Conservation (phyloP, 92 coral and sea anemone species). For the Bergia puertoricense region DNA sequence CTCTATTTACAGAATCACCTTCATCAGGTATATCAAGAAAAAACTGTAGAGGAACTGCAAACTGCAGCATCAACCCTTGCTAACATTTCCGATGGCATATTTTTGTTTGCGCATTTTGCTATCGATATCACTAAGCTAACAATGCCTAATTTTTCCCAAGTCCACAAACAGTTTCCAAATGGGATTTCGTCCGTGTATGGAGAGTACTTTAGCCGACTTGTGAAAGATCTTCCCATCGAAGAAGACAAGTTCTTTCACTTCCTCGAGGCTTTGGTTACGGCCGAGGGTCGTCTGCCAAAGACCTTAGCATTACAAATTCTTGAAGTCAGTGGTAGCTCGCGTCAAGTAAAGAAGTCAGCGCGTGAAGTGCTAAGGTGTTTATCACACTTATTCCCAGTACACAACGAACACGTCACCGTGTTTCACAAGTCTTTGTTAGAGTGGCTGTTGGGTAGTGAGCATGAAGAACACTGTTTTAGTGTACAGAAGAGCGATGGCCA, state of each 20-base stretch:
- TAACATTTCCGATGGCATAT: conserved; percentile 33
- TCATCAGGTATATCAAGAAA: conserved; percentile 15
- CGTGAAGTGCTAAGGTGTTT: conserved; percentile 30
- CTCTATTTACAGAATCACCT: conserved; percentile 7
- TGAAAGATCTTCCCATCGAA: conserved; percentile 18
- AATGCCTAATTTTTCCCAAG: conserved; percentile 8
- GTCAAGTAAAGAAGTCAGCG: conserved; percentile 14
- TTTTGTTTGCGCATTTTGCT: conserved; percentile 39
- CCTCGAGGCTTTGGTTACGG: conserved; percentile 34
- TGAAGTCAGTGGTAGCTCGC: conserved; percentile 26
- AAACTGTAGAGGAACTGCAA: conserved; percentile 9
- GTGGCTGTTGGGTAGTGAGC: conserved; percentile 35
- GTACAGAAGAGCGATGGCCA: conserved; percentile 16
- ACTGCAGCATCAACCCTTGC: conserved; percentile 26
- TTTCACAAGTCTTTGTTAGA: conserved; percentile 49
- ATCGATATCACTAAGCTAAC: background rate
- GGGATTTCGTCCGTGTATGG: conserved; percentile 43
- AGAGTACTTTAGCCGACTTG: conserved; percentile 37
- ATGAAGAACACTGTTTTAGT: conserved; percentile 32
- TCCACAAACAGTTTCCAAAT: conserved; percentile 32
- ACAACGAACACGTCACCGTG: conserved; percentile 46
- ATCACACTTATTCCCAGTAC: conserved; percentile 43
- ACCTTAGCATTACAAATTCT: conserved; percentile 33
- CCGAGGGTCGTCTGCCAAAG: conserved; percentile 43
- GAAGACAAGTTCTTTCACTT: conserved; percentile 33